A percentile compares a stretch with the other conserved stretches of the same genome.
Conservation (phyloP, 2,797 vertebrate species). For the Tapirus indicus region DNA sequence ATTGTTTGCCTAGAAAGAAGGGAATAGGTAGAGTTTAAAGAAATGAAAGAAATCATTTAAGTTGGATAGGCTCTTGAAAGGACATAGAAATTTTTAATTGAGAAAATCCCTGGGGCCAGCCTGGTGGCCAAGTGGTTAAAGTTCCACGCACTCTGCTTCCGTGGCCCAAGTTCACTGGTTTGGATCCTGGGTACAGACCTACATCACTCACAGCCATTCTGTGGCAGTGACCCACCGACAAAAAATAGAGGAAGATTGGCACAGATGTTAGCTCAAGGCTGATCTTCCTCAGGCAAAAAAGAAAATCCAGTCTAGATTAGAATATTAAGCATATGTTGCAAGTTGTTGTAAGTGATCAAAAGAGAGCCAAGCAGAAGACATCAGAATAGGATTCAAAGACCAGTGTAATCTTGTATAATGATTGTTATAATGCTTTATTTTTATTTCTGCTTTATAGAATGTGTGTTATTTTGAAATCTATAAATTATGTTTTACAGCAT, state of each 20-base stretch:
- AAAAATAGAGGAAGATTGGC: no score
- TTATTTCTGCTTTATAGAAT: slow-evolving; percentile 47
- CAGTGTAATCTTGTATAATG: background rate
- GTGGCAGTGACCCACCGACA: no score
- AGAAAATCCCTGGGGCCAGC: background rate
- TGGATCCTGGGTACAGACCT: no score
- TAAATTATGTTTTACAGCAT: slow-evolving; percentile 90
- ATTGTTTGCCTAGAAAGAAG: background rate
- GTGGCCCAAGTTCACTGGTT: no score
- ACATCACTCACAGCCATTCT: no score
- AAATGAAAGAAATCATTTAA: background rate
- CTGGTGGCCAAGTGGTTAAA: no score
- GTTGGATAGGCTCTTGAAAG: slow-evolving; percentile 25
- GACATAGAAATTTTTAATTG: slow-evolving; percentile 21
- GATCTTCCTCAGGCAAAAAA: background rate
- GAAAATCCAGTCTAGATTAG: background rate
- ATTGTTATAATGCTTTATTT: background rate
- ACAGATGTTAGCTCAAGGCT: no score
- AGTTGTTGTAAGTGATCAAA: background rate
- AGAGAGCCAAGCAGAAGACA: background rate
- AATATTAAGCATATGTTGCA: background rate
- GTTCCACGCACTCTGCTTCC: no score
- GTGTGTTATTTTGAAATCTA: slow-evolving; percentile 69
- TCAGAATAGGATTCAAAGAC: background rate
- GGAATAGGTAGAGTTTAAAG: background rate